Evolutionary conservation across 1,140 invertebrate genomes (phyloP).

Genomic region (Probaryconus sp.): DNA sequence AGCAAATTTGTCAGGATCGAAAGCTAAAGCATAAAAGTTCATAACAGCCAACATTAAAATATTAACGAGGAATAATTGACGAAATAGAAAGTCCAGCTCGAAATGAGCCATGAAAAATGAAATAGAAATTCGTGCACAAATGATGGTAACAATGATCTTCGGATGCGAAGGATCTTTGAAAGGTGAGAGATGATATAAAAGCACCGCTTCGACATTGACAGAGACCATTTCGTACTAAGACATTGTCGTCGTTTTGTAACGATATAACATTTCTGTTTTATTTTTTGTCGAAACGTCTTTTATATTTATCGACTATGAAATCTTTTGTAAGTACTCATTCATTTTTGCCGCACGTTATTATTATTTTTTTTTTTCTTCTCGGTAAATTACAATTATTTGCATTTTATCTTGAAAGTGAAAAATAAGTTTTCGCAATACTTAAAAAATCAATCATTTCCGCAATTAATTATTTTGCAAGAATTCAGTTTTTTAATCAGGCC

Average conservation of each 20-base stretch:
- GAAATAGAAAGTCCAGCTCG: background rate
- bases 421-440: too few relatives aligned
- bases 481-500: too few relatives aligned
- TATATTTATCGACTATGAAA: conserved; percentile 7
- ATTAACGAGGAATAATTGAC: too few relatives aligned
- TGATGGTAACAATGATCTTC: conserved; percentile 8
- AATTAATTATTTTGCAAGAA: too few relatives aligned
- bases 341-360: too few relatives aligned
- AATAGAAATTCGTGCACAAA: background rate
- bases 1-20: too few relatives aligned
- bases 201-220: conserved; percentile 7
- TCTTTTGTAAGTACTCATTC: conserved; percentile 18
- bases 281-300: conserved; percentile 2
- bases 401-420: too few relatives aligned
- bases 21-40: too few relatives aligned
- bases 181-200: conserved; percentile 43
- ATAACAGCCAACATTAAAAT: too few relatives aligned
- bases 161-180: conserved; percentile 35
- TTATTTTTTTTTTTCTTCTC: too few relatives aligned
- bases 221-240: conserved; percentile 21
- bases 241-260: conserved; percentile 15
- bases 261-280: background rate
- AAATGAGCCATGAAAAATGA: too few relatives aligned
- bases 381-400: background rate
- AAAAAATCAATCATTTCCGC: too few relatives aligned